Evolutionary conservation across 2,888 invertebrate genomes (phyloP).

Genomic region (Sphecodes monilicornis): DNA sequence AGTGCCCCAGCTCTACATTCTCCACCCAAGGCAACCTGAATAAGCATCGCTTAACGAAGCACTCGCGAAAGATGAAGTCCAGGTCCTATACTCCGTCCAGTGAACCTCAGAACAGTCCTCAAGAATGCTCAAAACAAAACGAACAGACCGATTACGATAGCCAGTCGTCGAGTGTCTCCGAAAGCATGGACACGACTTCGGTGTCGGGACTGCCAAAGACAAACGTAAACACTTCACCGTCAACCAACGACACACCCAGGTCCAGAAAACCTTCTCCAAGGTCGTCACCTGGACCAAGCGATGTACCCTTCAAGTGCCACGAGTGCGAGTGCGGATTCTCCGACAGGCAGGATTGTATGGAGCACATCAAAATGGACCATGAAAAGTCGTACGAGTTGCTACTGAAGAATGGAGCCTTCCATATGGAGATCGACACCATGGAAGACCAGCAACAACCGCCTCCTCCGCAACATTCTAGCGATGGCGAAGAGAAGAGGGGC

Average conservation of each 20-base stretch:
- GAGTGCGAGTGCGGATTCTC: constrained; percentile 95
- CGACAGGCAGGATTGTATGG: constrained; percentile 91
- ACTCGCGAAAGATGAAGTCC: constrained; percentile 85
- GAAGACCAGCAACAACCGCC: constrained; percentile 84
- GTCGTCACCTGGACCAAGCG: constrained; percentile 85
- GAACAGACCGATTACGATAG: constrained; percentile 83
- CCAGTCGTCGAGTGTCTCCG: constrained; percentile 79
- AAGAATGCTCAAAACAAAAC: constrained; percentile 75
- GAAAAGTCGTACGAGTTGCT: constrained; percentile 92
- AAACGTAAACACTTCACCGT: constrained; percentile 66
- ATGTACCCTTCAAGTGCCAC: constrained; percentile 96
- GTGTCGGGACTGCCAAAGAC: constrained; percentile 76
- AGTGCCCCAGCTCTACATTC: constrained; percentile 93
- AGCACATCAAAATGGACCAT: constrained; percentile 92
- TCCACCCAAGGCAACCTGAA: constrained; percentile 91
- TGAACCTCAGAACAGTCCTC: constrained; percentile 76
- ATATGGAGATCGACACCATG: constrained; percentile 85
- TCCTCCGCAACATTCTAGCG: constrained; percentile 87
- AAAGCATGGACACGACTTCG: constrained; percentile 65
- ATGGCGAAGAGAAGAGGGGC: constrained; percentile 90
- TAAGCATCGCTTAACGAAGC: constrained; percentile 91
- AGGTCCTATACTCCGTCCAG: constrained; percentile 81
- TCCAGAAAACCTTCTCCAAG: constrained; percentile 78
- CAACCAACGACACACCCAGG: constrained; percentile 67
- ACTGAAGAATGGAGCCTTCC: constrained; percentile 92